A percentile compares a stretch with the other conserved stretches of the same genome.
Conservation (phyloP, 2,888 invertebrate genomes). For the Xanthia togata region DNA sequence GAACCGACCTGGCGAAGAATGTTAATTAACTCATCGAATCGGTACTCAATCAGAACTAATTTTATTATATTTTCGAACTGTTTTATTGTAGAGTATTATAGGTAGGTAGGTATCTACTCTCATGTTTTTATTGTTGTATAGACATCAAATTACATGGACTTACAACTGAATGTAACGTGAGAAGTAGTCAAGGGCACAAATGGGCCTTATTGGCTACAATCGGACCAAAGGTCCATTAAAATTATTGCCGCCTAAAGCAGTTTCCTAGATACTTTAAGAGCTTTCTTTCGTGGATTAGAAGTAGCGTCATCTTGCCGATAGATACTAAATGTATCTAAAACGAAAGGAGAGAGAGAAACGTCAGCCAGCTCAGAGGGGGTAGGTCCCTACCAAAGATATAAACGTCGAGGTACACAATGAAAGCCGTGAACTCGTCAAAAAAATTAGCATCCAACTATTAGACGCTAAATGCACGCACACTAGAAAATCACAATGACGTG, state of each 20-base stretch:
- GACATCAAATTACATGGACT: too few species aligned
- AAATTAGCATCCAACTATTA: too few species aligned
- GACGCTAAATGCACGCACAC: too few species aligned
- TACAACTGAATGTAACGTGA: conserved; percentile 19
- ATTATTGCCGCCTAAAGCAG: conserved; percentile 4
- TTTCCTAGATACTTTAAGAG: conserved; percentile 3
- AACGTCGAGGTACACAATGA: too few species aligned
- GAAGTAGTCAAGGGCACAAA: conserved; percentile 8
- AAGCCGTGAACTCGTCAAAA: too few species aligned
- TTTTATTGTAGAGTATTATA: conserved; percentile 28
- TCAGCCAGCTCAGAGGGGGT: background rate
- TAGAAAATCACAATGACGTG: too few species aligned
- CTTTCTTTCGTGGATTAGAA: background rate
- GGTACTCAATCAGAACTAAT: conserved; percentile 62
- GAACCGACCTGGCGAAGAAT: conserved; percentile 32
- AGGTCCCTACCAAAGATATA: background rate
- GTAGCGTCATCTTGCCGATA: too few species aligned
- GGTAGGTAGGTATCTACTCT: background rate
- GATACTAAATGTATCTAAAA: background rate
- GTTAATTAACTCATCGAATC: conserved; percentile 9
- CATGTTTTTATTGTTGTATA: conserved; percentile 29
- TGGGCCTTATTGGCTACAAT: background rate
- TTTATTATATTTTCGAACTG: conserved; percentile 46
- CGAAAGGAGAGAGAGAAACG: background rate
- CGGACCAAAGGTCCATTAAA: background rate